Evolutionary conservation across 2,888 invertebrate genomes (phyloP), one percentile per base, ranked within the genome.

Genomic region (Dicyrtomina minuta): DNA sequence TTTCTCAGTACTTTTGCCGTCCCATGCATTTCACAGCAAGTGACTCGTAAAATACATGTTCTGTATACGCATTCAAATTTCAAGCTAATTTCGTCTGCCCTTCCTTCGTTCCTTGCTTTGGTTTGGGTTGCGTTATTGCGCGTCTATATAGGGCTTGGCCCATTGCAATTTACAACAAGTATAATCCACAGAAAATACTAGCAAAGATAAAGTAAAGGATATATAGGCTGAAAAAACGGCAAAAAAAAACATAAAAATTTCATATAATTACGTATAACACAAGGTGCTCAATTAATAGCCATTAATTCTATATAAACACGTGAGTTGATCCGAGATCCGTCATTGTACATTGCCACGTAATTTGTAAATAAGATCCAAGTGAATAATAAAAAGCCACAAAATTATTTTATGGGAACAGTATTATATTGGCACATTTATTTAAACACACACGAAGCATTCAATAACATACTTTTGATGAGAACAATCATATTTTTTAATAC

Each of bases 361-460:
- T n/a, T 46, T 13, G 46, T 46, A 46, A 46, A 46, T 46, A 3
- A 46, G 12, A 13, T n/a, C 4, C 1, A 12, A 49, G n/a, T 49
- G 2, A 44, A 44, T 46, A 17, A 5, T 5, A 44, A 5, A 5
- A n/a, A 10, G 4, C n/a, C n/a, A n/a, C n/a, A n/a, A n/a, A n/a
- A n/a, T n/a, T n/a, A n/a, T n/a, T n/a, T n/a, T 53, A 13, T 22
- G 53, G 53, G 53, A 22, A 24, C 22, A 53, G 20, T 53, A 20
- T 53, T 22, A 44, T 53, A 65, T 65, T 65, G 65, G 65, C 65
- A 65, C 65, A 65, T 65, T 65, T 65, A 65, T 65, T 55, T 55
- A 55, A 55, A 65, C 65, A 65, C 49, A n/a, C 64, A 65, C 55
- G 43, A 65, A 55, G 65, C 65, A 65, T n/a, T 33, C 65, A 55